These are phyloP conservation scores for Sula dactylatra DNA, from an alignment of 2,113 vertebrate genomes.

Conservation along the genomic window DNA sequence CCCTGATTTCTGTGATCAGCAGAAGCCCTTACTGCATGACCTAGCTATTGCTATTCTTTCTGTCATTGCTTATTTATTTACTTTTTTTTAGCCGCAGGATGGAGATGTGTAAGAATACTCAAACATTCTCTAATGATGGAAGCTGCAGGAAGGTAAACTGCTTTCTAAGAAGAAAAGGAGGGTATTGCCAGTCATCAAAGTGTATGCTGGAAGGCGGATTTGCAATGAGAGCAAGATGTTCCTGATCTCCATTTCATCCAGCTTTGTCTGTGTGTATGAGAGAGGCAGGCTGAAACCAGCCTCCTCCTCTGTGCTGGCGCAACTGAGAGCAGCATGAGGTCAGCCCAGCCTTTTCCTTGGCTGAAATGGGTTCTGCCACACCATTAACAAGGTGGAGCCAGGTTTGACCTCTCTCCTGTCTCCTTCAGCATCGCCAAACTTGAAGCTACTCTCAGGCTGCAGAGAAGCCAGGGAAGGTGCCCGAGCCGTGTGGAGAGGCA, in stretches of 20 bases:
- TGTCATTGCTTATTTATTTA: background rate
- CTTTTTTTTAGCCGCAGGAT: background rate
- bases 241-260: background rate
- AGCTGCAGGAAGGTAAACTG: rapidly evolving
- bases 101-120: background rate
- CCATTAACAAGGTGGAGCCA: background rate
- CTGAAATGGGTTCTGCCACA: background rate
- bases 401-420: background rate
- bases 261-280: background rate
- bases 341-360: background rate
- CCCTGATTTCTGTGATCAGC: background rate
- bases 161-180: background rate
- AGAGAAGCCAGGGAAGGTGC: background rate
- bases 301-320: background rate
- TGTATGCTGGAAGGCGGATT: background rate
- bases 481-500: rapidly evolving
- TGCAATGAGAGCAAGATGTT: background rate
- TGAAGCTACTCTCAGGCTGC: background rate
- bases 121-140: background rate
- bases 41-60: background rate
- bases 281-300: background rate
- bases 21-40: background rate
- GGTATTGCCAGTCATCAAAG: background rate
- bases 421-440: background rate
- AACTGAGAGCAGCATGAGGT: background rate